phyloP scores from a whole-genome alignment of 2,888 invertebrate genomes.

The Zaprionus bogoriensis region DNA sequence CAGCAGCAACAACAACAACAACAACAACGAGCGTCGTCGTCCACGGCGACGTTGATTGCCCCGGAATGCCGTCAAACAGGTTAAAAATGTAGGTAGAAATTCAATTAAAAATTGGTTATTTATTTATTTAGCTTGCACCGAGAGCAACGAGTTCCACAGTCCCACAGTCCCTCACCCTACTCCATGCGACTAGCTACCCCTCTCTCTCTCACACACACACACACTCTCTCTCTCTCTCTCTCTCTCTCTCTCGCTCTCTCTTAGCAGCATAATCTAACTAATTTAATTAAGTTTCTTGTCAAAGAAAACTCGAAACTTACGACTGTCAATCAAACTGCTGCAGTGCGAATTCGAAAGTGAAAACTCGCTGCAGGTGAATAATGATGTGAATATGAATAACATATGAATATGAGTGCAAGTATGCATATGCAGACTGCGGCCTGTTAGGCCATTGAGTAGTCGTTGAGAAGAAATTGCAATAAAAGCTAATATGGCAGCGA shows the following conservation, averaged over 20 bases:
- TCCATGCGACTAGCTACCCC: neutral
- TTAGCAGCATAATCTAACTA: constrained; percentile 54
- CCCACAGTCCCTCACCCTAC: constrained; percentile 1
- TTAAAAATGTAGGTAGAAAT: constrained; percentile 81
- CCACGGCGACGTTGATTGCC: constrained; percentile 75
- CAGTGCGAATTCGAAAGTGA: constrained; percentile 69
- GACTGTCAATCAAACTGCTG: constrained; percentile 65
- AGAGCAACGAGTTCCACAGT: constrained; percentile 38
- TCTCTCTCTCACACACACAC: neutral
- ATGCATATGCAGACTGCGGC: constrained; percentile 22
- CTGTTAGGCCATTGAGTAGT: constrained; percentile 8
- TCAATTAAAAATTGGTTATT: constrained; percentile 81
- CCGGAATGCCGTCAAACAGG: constrained; percentile 81
- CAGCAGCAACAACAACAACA: constrained; percentile 39
- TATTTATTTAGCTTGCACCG: constrained; percentile 79
- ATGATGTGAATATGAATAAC: constrained; percentile 4
- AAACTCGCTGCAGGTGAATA: constrained; percentile 42
- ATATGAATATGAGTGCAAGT: constrained; percentile 14
- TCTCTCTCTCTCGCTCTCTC: neutral
- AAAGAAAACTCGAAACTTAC: constrained; percentile 52
- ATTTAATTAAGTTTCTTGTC: constrained; percentile 70
- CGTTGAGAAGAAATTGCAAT: constrained; percentile 57
- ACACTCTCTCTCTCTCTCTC: neutral
- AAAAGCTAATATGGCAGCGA: constrained; percentile 57
- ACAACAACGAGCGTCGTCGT: constrained; percentile 60